Conservation (phyloP, 2,113 vertebrate species). For the Xiphorhynchus elegans region DNA sequence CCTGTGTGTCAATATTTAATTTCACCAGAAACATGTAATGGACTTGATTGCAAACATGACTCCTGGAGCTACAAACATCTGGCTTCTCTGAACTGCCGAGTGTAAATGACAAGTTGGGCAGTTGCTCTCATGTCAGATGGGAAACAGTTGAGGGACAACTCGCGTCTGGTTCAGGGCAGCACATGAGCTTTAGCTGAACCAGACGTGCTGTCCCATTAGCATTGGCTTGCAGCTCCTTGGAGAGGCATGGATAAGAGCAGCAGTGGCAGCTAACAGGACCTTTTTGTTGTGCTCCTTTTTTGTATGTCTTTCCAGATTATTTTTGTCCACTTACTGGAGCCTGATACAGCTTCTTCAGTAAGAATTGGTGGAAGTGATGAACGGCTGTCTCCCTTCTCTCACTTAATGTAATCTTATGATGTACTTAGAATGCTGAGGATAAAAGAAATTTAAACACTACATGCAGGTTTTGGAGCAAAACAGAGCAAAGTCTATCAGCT, state of each 20-base stretch:
- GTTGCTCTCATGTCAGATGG: neutral
- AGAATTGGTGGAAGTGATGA: neutral
- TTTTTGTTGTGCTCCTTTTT: neutral
- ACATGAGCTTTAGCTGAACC: neutral
- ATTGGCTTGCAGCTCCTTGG: neutral
- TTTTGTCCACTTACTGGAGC: neutral
- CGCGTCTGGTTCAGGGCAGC: neutral
- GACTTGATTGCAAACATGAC: neutral
- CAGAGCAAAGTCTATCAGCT: neutral
- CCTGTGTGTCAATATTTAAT: neutral
- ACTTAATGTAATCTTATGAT: neutral
- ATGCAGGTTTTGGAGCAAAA: neutral
- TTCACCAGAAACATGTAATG: neutral
- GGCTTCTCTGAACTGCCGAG: neutral
- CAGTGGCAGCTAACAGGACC: slow-evolving; percentile 20
- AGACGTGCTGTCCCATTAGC: neutral
- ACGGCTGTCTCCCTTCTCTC: neutral
- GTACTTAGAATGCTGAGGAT: neutral
- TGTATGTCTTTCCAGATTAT: neutral
- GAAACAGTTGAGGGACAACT: neutral
- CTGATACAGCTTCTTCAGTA: neutral
- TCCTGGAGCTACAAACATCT: neutral
- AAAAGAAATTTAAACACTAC: neutral
- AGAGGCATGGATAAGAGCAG: neutral
- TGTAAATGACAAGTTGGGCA: neutral